Evolutionary conservation across 2,113 vertebrate genomes (phyloP), one percentile per base, ranked within the genome.

Genomic region (Myotis davidii): DNA sequence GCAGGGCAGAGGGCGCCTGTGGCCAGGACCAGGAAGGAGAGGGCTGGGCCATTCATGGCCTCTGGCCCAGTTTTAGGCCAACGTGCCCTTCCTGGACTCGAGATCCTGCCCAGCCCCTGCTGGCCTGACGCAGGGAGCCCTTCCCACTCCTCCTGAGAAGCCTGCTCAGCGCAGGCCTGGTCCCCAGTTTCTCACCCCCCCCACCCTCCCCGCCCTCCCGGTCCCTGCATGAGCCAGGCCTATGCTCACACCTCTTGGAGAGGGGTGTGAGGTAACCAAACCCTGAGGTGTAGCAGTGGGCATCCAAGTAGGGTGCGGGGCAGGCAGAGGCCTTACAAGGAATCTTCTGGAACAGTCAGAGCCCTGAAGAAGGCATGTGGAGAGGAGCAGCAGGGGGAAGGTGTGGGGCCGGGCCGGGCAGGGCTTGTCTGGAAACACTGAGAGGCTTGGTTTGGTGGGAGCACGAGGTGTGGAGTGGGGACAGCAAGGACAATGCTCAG

Each of bases 1-100:
- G 23, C 0, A 23, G 1, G 89, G 93, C 67, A 98, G 96, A 9
- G 92, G 88, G 25, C 1, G 70, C 88, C 98, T 98, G 89, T 64
- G 48, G 77, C 32, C 78, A 42, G 77, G 69, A 91, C 54, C 52
- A 1, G 56, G 12, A 12, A 27, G 32, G 9, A 73, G 25, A 3
- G 16, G 16, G n/a, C 64, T 73, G 42, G 67, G 25, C 42, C 3
- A 42, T 17, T 21, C 42, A 23, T 8, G 11, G 2, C 39, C 12
- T 45, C 34, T 1, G 1, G 10, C 8, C 18, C 27, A 56, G 27
- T 20, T 6, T 32, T 4, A 42, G 54, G 45, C 52, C 61, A 39
- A 0, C 2, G n/a, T 13, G 67, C 12, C 27, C 69, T 85, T 50
- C 9, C 59, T n/a, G 73, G 39, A 67, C 52, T 17, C 2, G 10